Evolutionary conservation across 2,797 vertebrate species (phyloP).

Genomic region (Cirrhinus mrigala): DNA sequence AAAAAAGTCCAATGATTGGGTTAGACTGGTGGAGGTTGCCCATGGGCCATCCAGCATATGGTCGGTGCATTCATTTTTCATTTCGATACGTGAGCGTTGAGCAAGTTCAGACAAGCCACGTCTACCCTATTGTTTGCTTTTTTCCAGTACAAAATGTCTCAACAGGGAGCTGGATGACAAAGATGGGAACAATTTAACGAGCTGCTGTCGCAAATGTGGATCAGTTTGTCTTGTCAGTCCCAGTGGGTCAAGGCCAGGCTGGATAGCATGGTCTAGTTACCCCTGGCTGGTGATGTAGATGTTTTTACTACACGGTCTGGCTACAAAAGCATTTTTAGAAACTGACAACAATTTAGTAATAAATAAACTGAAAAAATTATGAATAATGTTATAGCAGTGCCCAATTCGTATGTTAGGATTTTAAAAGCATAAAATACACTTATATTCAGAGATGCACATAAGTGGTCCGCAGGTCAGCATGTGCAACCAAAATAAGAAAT

Average conservation of each 20-base stretch:
- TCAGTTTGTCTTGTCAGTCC: conserved; percentile 3
- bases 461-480: no score
- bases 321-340: neutral
- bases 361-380: neutral
- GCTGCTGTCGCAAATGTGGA: conserved; percentile 28
- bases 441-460: neutral
- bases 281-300: neutral
- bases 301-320: neutral
- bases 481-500: no score
- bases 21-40: conserved; percentile 39
- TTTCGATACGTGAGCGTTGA: conserved; percentile 38
- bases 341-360: conserved; percentile 1
- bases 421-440: neutral
- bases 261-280: neutral
- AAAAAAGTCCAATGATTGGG: conserved; percentile 35
- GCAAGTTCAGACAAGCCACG: conserved; percentile 7
- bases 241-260: neutral
- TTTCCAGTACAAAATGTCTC: conserved; percentile 42
- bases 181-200: conserved; percentile 48
- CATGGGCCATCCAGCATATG: conserved; percentile 41
- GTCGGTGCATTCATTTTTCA: conserved; percentile 30
- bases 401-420: neutral
- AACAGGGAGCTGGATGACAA: conserved; percentile 18
- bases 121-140: conserved; percentile 29
- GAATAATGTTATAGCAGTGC: neutral